A percentile compares a stretch with the other conserved stretches of the same genome.
phyloP scores from a whole-genome alignment of 2,888 invertebrate species.

The Campoplex nolae region DNA sequence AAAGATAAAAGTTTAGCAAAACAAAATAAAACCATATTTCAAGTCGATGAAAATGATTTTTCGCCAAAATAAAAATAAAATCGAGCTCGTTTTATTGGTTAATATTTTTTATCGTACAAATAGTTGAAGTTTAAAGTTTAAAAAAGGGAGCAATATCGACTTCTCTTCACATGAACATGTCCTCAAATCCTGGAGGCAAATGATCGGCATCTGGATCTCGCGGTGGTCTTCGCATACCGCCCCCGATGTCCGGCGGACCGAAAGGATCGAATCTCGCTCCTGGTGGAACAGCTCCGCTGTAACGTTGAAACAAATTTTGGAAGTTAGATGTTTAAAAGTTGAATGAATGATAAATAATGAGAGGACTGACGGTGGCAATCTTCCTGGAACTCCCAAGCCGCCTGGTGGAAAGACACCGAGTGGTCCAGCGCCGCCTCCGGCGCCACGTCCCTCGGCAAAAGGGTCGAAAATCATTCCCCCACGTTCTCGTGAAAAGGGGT shows the following conservation, averaged over 20 bases:
- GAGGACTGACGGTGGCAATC: constrained; percentile 86
- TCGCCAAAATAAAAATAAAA: not conserved
- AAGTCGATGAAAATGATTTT: not conserved
- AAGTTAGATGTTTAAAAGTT: not conserved
- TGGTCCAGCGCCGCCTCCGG: not conserved
- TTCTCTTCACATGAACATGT: constrained; percentile 90
- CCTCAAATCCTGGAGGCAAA: constrained; percentile 90
- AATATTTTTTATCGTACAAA: not conserved
- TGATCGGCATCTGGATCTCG: constrained; percentile 89
- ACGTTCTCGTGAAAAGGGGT: constrained; percentile 89
- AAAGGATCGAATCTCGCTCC: constrained; percentile 95
- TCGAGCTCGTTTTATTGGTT: not conserved
- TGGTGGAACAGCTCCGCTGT: constrained; percentile 89
- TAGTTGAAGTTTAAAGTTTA: not conserved
- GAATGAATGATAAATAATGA: not conserved
- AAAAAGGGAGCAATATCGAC: not conserved
- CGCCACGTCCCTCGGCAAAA: constrained; percentile 67
- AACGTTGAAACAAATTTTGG: constrained; percentile 61
- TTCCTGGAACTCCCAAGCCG: constrained; percentile 86
- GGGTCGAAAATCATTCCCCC: constrained; percentile 93
- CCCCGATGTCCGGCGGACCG: constrained; percentile 87
- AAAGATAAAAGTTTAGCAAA: no score
- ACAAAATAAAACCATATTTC: no score
- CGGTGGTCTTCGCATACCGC: constrained; percentile 81
- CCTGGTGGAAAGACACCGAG: constrained; percentile 80